Evolutionary conservation across 1,140 invertebrate genomes (phyloP).

Genomic region (Aplysia californica): DNA sequence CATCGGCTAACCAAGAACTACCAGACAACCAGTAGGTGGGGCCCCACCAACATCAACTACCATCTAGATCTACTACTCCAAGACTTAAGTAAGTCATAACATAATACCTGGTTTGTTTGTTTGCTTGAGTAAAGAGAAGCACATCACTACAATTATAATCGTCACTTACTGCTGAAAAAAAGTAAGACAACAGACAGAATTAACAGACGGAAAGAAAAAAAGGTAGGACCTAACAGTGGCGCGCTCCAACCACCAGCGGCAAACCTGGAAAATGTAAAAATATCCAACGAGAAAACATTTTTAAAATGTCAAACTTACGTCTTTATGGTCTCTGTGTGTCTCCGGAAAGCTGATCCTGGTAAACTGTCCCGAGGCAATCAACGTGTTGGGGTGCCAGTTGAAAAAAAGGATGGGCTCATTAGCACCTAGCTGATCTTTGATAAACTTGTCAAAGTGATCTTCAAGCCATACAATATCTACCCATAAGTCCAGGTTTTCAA

Average conservation of each 20-base stretch:
- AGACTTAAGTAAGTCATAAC: too few relatives aligned
- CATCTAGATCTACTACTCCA: too few relatives aligned
- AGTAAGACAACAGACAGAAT: too few relatives aligned
- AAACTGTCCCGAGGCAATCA: conserved; percentile 66
- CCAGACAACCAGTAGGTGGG: too few relatives aligned
- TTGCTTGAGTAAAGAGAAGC: too few relatives aligned
- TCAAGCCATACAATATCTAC: conserved; percentile 63
- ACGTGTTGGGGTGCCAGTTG: conserved; percentile 76
- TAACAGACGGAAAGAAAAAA: neutral
- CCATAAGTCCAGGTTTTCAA: conserved; percentile 56
- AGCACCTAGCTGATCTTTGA: conserved; percentile 60
- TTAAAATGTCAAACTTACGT: conserved; percentile 23
- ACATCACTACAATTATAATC: too few relatives aligned
- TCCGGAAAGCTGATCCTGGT: conserved; percentile 69
- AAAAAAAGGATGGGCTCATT: conserved; percentile 74
- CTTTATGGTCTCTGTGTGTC: conserved; percentile 6
- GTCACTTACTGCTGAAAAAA: too few relatives aligned
- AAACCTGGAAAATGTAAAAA: too few relatives aligned
- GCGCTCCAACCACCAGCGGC: too few relatives aligned
- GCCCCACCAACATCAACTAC: too few relatives aligned
- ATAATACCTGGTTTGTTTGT: too few relatives aligned
- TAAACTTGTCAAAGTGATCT: conserved; percentile 45
- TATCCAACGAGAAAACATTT: neutral
- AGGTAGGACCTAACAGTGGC: too few relatives aligned
- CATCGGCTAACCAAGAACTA: neutral